Conservation (phyloP, 1,140 invertebrate genomes). For the Habropoda laboriosa region DNA sequence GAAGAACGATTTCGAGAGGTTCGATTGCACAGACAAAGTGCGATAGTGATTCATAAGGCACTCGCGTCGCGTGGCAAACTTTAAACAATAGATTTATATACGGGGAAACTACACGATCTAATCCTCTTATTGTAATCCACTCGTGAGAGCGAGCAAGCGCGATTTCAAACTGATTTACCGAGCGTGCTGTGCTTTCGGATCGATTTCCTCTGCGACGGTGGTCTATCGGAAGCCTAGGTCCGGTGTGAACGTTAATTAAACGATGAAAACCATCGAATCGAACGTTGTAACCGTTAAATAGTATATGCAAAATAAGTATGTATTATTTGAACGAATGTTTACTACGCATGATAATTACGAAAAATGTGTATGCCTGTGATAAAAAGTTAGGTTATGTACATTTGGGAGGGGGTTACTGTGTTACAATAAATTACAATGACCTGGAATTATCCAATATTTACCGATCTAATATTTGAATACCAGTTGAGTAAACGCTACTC, state of each 20-base stretch:
- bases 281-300: too few relatives aligned
- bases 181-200: not conserved
- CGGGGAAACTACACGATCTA: constrained; percentile 33
- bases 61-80: not conserved
- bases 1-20: not conserved
- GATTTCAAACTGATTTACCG: constrained; percentile 16
- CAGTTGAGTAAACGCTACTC: constrained; percentile 13
- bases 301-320: too few relatives aligned
- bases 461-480: constrained; percentile 37
- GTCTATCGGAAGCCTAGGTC: too few relatives aligned
- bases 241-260: not conserved
- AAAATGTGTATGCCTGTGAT: not conserved
- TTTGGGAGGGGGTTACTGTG: not conserved
- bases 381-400: not conserved
- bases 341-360: too few relatives aligned
- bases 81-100: constrained; percentile 29
- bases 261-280: too few relatives aligned
- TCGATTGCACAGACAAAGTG: not conserved
- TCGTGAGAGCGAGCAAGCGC: constrained; percentile 16
- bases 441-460: constrained; percentile 32
- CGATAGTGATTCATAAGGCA: not conserved
- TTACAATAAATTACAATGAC: constrained; percentile 11
- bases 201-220: constrained; percentile 4
- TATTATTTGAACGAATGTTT: too few relatives aligned
- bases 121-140: constrained; percentile 40